Evolutionary conservation across 2,797 vertebrate genomes (phyloP).

Genomic region (Phyllotis vaccarum): DNA sequence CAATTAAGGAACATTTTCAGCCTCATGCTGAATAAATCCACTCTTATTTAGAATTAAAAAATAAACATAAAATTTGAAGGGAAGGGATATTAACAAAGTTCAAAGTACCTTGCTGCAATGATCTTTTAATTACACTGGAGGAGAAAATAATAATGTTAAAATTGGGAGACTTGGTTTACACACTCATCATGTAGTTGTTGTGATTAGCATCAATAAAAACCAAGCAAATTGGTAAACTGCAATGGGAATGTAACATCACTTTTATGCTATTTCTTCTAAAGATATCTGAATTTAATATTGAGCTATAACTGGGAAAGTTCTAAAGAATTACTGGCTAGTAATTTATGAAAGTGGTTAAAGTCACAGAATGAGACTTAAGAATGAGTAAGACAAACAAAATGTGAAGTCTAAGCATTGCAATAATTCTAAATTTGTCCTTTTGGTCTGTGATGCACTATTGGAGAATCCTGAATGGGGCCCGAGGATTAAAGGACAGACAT

Average conservation of each 20-base stretch:
- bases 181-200: not conserved
- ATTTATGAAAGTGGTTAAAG: not conserved
- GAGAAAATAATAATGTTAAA: not conserved
- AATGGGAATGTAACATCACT: not conserved
- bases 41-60: not conserved
- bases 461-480: not conserved
- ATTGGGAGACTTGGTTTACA: not conserved
- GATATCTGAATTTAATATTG: conserved; percentile 9
- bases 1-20: not conserved
- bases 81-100: not conserved
- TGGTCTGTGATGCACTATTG: not conserved
- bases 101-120: not conserved
- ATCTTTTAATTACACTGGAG: not conserved
- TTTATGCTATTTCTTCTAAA: conserved; percentile 47
- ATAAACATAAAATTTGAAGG: conserved; percentile 13
- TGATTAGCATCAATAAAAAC: not conserved
- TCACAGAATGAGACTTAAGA: conserved; percentile 13
- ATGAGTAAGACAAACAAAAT: not conserved
- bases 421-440: not conserved
- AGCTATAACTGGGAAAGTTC: not conserved
- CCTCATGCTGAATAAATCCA: not conserved
- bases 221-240: not conserved
- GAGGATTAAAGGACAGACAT: not conserved
- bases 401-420: not conserved
- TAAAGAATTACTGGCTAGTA: not conserved